Evolutionary conservation across 2,113 vertebrate genomes (phyloP).

Genomic region (Erythrocercus mccallii): DNA sequence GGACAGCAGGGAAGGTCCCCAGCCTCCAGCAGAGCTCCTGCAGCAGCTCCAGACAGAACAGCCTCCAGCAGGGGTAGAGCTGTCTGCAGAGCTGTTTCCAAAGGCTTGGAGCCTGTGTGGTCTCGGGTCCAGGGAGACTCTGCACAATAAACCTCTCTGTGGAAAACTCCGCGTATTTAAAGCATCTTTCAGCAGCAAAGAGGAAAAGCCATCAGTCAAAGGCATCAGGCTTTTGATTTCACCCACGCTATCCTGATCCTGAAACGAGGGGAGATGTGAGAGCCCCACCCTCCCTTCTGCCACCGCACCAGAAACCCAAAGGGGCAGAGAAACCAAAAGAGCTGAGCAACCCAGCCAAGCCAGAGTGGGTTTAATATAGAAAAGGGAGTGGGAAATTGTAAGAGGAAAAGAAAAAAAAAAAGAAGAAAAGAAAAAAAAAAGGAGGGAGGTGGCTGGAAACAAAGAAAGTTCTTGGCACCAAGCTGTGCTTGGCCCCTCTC

Average conservation of each 20-base stretch:
- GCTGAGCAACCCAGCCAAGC: neutral
- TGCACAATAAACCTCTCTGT: conserved; percentile 53
- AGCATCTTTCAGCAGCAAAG: conserved; percentile 7
- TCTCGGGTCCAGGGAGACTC: neutral
- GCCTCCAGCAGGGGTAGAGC: conserved; percentile 20
- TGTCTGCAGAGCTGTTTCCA: conserved; percentile 29
- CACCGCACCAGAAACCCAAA: neutral
- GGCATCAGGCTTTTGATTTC: neutral
- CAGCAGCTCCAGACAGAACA: conserved; percentile 10
- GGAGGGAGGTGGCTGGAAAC: conserved; percentile 65
- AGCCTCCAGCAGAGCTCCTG: neutral
- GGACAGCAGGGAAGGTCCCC: neutral
- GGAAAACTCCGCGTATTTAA: conserved; percentile 45
- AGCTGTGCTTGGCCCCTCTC: conserved; percentile 54
- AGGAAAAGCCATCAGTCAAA: neutral
- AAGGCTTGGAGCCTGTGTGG: conserved; percentile 49
- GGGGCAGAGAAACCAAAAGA: neutral
- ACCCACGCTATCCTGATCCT: neutral
- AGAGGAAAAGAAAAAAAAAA: conserved; percentile 12
- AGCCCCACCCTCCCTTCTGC: neutral
- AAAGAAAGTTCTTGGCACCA: conserved; percentile 66
- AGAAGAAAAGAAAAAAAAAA: neutral
- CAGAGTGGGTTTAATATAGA: neutral
- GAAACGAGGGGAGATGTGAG: rapidly evolving
- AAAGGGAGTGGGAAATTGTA: conserved; percentile 54